Evolutionary conservation across 2,888 invertebrate species (phyloP), one percentile per base, ranked within the genome.

Genomic region (Epinotia ramella): DNA sequence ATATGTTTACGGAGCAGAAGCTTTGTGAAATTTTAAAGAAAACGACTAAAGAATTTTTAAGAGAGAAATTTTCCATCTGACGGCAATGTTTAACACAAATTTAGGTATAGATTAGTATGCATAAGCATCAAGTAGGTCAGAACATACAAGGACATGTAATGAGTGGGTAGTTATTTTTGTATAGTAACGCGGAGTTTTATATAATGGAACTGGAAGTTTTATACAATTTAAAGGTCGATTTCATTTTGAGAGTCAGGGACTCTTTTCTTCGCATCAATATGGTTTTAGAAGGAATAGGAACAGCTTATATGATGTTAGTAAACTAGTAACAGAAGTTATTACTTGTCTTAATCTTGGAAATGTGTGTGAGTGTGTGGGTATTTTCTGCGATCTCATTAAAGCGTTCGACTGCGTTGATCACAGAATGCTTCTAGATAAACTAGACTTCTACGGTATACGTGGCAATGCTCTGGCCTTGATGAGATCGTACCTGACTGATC

Each of bases 11-110:
- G 81, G 81, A 82, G 84, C 83, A 83, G 84, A 86, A 81, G 79
- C 79, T 81, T 85, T 81, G 78, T 88, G 80, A 88, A 89, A 88
- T 84, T 89, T 90, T 90, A 84, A 87, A 87, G 82, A 80, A 77
- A 77, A 69, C 24, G 40, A 49, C 64, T 11, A 3, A 65, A 60
- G 60, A 65, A 62, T 53, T 66, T 66, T 75, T 66, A 44, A 66
- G 70, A 49, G 20, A 65, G 40, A 53, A 53, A 57, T 57, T 56
- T 63, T 9, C 16, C 28, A 57, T 64, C 28, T 46, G 69, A 59
- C 33, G n/a, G 56, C 56, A 33, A 57, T 74, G 28, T 53, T 64
- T 62, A 68, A 63, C 64, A 44, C 18, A 49, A 33, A 73, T 66
- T 62, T 53, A n/a, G n/a, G n/a, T n/a, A 11, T 40, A 5, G n/a